Conservation (phyloP, 1,140 invertebrate genomes). For the Spodoptera frugiperda region DNA sequence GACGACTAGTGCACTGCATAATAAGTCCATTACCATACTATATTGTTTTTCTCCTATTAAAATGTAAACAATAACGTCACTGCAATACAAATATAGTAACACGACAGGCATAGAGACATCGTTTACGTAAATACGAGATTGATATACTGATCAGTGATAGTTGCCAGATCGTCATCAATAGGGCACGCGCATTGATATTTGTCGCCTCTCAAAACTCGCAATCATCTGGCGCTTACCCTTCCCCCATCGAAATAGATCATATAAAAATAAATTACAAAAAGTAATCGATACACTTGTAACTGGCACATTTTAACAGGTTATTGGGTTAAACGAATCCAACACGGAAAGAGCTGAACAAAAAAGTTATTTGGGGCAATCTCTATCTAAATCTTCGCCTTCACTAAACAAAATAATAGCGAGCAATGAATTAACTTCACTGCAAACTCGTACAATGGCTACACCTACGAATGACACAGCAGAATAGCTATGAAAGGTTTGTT, state of each 20-base stretch:
- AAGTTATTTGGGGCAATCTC: slow-evolving; percentile 24
- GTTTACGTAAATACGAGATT: slow-evolving; percentile 19
- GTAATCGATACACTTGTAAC: slow-evolving; percentile 1
- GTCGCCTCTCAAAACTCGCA: slow-evolving; percentile 26
- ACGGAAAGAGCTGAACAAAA: slow-evolving; percentile 31
- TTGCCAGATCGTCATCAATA: slow-evolving; percentile 44
- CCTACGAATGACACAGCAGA: slow-evolving; percentile 11
- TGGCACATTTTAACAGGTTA: slow-evolving; percentile 33
- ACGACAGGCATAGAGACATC: not conserved
- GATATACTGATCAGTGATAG: slow-evolving; percentile 14
- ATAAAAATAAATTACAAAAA: slow-evolving; percentile 19
- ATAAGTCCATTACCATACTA: too few species aligned
- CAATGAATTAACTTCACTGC: slow-evolving; percentile 11
- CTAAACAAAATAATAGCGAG: slow-evolving; percentile 1
- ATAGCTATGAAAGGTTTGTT: slow-evolving; percentile 3
- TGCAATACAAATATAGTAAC: not conserved
- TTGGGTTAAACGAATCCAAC: slow-evolving; percentile 38
- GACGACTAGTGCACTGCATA: too few species aligned
- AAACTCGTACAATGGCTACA: too few species aligned
- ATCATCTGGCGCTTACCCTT: not conserved
- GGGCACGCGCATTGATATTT: slow-evolving; percentile 42
- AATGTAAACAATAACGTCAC: slow-evolving; percentile 1
- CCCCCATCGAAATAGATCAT: slow-evolving; percentile 1
- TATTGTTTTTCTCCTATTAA: not conserved
- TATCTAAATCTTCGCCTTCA: not conserved